Percentiles rank a stretch among this genome's conserved stretches.
Conservation (phyloP, 2,888 invertebrate species). For the Gnatocerus cornutus region DNA sequence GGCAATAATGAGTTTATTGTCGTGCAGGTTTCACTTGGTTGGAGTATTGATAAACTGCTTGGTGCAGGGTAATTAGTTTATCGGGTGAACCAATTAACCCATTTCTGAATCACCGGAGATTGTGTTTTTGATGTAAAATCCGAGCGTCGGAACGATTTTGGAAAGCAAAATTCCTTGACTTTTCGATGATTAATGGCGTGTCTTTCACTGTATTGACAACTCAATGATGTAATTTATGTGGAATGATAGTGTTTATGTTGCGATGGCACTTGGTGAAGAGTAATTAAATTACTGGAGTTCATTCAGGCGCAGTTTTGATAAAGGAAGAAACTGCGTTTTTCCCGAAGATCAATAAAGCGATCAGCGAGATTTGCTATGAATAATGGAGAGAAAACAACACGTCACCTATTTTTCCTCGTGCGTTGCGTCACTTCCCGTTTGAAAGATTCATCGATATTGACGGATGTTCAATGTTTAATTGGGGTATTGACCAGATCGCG, state of each 20-base stretch:
- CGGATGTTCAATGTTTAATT: background rate
- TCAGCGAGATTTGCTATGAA: too few species aligned
- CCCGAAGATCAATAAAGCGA: background rate
- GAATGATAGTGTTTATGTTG: slow-evolving; percentile 9
- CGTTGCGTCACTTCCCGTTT: background rate
- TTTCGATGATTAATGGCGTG: background rate
- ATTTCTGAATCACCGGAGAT: background rate
- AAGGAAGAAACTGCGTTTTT: background rate
- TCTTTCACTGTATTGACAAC: background rate
- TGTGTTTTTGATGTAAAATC: background rate
- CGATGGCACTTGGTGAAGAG: background rate
- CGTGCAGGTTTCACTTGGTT: slow-evolving; percentile 9
- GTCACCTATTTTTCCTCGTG: background rate
- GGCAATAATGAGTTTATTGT: slow-evolving; percentile 20
- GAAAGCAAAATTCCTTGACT: background rate
- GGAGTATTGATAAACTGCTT: background rate
- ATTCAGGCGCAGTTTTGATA: background rate
- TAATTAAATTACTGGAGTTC: background rate
- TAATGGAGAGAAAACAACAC: too few species aligned
- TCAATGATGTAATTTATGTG: slow-evolving; percentile 10
- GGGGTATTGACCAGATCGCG: background rate
- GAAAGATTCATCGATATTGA: background rate
- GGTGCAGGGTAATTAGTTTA: background rate
- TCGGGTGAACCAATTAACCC: slow-evolving; percentile 1
- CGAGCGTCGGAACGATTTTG: background rate